Evolutionary conservation across 1,140 invertebrate genomes (phyloP).

Genomic region (Rhyacophila brunnea): DNA sequence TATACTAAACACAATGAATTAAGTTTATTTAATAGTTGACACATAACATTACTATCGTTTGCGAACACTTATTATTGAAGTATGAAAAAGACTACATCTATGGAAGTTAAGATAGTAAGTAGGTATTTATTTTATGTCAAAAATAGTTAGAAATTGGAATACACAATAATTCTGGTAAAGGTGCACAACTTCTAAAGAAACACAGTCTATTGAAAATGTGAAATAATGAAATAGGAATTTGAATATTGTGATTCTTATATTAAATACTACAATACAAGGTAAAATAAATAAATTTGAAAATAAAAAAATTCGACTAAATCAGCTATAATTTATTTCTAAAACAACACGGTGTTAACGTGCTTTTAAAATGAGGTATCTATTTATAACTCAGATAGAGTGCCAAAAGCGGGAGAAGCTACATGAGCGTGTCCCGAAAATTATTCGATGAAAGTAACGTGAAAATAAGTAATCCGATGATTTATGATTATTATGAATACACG

Average conservation of each 20-base stretch:
- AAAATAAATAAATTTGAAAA: neutral
- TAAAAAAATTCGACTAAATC: neutral
- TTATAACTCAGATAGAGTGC: slow-evolving; percentile 23
- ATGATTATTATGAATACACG: neutral
- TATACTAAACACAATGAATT: too few relatives aligned
- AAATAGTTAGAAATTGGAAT: too few relatives aligned
- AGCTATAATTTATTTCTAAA: slow-evolving; percentile 1
- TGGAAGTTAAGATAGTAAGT: too few relatives aligned
- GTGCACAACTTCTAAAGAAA: neutral
- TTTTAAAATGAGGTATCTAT: slow-evolving; percentile 20
- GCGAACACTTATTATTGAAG: too few relatives aligned
- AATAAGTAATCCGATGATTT: too few relatives aligned
- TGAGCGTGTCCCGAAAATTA: slow-evolving; percentile 4
- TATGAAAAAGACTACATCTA: too few relatives aligned
- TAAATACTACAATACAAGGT: neutral
- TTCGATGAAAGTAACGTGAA: slow-evolving; percentile 4
- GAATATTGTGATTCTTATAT: neutral
- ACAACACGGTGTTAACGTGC: slow-evolving; percentile 18
- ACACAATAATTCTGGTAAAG: too few relatives aligned
- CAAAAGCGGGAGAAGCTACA: slow-evolving; percentile 11
- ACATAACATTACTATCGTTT: too few relatives aligned
- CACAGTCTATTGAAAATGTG: neutral
- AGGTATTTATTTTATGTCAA: too few relatives aligned
- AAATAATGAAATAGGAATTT: too few relatives aligned
- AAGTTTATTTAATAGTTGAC: too few relatives aligned